Evolutionary conservation across 1,140 invertebrate species (phyloP).

Genomic region (Tetramorium parvispinum): DNA sequence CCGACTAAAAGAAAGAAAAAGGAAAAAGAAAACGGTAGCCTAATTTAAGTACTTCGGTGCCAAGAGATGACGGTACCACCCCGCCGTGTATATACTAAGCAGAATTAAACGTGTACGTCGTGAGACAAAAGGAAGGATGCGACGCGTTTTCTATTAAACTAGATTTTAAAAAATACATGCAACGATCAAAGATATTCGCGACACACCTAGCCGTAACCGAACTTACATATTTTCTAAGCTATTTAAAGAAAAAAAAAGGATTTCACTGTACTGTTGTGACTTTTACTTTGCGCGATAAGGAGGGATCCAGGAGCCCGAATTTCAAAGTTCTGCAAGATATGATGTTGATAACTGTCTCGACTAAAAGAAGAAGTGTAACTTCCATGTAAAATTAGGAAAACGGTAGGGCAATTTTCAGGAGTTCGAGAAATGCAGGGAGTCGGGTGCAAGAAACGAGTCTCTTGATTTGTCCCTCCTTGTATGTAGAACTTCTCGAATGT

Average conservation of each 20-base stretch:
- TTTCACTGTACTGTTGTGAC: background rate
- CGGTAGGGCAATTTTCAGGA: background rate
- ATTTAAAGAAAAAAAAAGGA: constrained; percentile 53
- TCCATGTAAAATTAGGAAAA: background rate
- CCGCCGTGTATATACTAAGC: constrained; percentile 66
- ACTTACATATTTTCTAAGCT: constrained; percentile 64
- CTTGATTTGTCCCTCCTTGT: constrained; percentile 1
- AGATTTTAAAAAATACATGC: constrained; percentile 68
- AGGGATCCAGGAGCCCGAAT: background rate
- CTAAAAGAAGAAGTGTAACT: background rate
- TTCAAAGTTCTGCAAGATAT: background rate
- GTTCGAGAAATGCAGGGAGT: background rate
- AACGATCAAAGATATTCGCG: constrained; percentile 71
- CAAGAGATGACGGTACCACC: constrained; percentile 50
- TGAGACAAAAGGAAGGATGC: constrained; percentile 22
- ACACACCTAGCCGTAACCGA: constrained; percentile 56
- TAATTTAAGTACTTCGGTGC: constrained; percentile 68
- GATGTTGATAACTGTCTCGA: constrained; percentile 1
- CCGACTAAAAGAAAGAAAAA: background rate
- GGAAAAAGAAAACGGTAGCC: constrained; percentile 58
- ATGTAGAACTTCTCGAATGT: constrained; percentile 35
- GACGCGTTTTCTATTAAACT: constrained; percentile 70
- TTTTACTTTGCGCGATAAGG: constrained; percentile 6
- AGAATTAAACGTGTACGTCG: constrained; percentile 12
- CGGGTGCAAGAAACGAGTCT: background rate